phyloP scores from a whole-genome alignment of 2,113 vertebrate genomes.

The Noturus placidus region DNA sequence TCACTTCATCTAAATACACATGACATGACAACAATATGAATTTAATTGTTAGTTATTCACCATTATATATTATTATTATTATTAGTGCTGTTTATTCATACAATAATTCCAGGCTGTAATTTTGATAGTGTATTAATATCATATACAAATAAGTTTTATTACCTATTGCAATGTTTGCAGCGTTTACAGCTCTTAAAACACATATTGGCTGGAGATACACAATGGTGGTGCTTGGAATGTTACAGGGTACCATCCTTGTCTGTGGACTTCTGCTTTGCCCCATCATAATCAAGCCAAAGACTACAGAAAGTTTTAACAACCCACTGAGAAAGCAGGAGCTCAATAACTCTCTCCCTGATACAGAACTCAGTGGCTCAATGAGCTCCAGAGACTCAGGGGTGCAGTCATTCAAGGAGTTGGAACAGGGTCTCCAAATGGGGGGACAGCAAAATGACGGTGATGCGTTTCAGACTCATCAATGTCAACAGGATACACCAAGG shows the following conservation, averaged over 20 bases:
- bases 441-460: slow-evolving; percentile 42
- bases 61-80: neutral
- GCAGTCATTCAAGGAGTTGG: slow-evolving; percentile 72
- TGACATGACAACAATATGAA: neutral
- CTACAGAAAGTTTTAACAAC: slow-evolving; percentile 23
- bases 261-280: slow-evolving; percentile 87
- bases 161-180: slow-evolving; percentile 58
- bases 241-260: slow-evolving; percentile 82
- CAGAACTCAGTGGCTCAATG: slow-evolving; percentile 64
- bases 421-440: neutral
- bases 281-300: slow-evolving; percentile 73
- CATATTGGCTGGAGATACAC: slow-evolving; percentile 86
- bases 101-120: neutral
- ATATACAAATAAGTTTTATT: neutral
- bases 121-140: neutral
- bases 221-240: slow-evolving; percentile 81
- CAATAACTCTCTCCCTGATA: slow-evolving; percentile 1
- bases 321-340: slow-evolving; percentile 49
- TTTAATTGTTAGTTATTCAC: neutral
- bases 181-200: slow-evolving; percentile 85
- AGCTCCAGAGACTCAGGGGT: slow-evolving; percentile 83
- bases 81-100: neutral
- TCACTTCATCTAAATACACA: neutral
- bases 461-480: neutral
- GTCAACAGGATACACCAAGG: slow-evolving; percentile 15